These are phyloP conservation scores for Aethes cnicana DNA, from an alignment of 2,888 invertebrate genomes.

Conservation along the genomic window DNA sequence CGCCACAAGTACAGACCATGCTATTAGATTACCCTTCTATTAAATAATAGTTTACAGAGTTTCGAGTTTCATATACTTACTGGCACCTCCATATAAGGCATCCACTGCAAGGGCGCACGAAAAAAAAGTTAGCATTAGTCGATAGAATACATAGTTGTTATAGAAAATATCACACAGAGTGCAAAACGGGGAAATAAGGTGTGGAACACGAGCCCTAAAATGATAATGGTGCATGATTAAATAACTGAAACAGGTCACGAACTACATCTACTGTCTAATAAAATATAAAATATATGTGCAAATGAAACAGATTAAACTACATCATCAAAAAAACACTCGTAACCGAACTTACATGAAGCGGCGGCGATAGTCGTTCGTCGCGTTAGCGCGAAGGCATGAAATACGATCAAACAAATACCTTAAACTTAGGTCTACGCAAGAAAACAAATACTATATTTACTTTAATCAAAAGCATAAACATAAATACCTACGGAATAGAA, in stretches of 20 bases:
- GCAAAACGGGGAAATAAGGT: conserved; percentile 47
- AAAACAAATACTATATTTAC: conserved; percentile 55
- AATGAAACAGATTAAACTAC: conserved; percentile 57
- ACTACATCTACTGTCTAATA: conserved; percentile 61
- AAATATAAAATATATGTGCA: conserved; percentile 62
- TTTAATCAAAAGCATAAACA: conserved; percentile 30
- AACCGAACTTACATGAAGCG: conserved; percentile 79
- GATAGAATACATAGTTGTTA: conserved; percentile 34
- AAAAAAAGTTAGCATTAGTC: conserved; percentile 71
- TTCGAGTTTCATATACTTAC: conserved; percentile 73
- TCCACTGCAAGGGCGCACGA: conserved; percentile 83
- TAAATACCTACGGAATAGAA: conserved; percentile 45
- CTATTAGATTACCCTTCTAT: conserved; percentile 15
- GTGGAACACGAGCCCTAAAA: conserved; percentile 46
- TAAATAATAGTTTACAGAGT: conserved; percentile 1
- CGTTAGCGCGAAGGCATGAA: conserved; percentile 74
- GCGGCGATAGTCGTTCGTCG: conserved; percentile 68
- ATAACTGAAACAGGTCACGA: conserved; percentile 54
- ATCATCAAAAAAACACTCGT: conserved; percentile 45
- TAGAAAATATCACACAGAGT: conserved; percentile 49
- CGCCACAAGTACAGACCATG: conserved; percentile 20
- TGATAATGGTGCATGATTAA: conserved; percentile 75
- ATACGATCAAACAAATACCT: conserved; percentile 69
- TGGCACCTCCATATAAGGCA: conserved; percentile 88
- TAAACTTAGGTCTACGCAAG: conserved; percentile 69